phyloP scores from a whole-genome alignment of 2,797 vertebrate species.

The Chaunax sp. region DNA sequence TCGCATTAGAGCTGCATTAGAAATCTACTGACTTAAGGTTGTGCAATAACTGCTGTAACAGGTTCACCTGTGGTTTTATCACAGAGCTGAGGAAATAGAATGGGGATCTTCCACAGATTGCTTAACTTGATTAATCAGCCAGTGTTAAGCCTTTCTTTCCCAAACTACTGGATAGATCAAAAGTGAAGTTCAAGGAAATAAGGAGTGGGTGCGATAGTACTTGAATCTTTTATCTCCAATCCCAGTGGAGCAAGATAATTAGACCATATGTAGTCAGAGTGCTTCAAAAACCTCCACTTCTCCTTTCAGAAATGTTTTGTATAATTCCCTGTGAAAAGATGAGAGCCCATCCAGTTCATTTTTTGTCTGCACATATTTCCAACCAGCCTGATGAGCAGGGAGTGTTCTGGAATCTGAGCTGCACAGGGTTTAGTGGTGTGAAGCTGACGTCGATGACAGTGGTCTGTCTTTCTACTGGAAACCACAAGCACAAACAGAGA shows the following conservation, averaged over 20 bases:
- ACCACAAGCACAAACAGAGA: constrained; percentile 7
- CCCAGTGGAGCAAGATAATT: constrained; percentile 56
- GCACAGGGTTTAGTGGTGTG: constrained; percentile 39
- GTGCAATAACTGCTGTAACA: neutral
- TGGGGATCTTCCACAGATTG: constrained; percentile 21
- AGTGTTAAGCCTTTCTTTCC: constrained; percentile 39
- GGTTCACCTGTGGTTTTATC: constrained; percentile 10
- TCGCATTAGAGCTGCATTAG: constrained; percentile 1
- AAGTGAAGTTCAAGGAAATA: constrained; percentile 60
- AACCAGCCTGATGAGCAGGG: constrained; percentile 34
- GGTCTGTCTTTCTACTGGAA: constrained; percentile 38
- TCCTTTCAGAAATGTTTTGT: constrained; percentile 35
- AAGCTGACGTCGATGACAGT: constrained; percentile 56
- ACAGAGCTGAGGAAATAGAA: constrained; percentile 12
- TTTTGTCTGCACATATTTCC: constrained; percentile 46
- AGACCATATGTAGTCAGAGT: constrained; percentile 51
- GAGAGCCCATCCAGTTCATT: constrained; percentile 34
- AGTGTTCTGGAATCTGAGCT: constrained; percentile 34
- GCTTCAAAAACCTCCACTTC: constrained; percentile 39
- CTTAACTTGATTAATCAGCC: constrained; percentile 49
- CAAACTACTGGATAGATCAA: constrained; percentile 57
- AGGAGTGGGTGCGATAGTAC: constrained; percentile 40
- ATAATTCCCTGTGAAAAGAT: constrained; percentile 40
- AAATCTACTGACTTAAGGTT: constrained; percentile 7
- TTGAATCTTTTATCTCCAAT: constrained; percentile 59